Evolutionary conservation across 2,888 invertebrate genomes (phyloP).

Genomic region (Cordilura impudica): DNA sequence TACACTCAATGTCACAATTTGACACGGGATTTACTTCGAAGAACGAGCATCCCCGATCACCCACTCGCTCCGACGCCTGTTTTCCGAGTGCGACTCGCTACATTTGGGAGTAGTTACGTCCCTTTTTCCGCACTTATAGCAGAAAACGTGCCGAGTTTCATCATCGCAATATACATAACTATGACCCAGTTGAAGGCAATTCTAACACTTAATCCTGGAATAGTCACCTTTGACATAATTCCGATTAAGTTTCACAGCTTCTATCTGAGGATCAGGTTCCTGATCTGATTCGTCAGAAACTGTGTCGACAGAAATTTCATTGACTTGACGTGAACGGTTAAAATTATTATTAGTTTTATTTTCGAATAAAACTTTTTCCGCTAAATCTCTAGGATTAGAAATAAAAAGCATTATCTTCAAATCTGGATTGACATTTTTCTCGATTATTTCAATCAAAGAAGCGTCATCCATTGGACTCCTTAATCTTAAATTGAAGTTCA

Average conservation of each 20-base stretch:
- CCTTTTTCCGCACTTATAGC: conserved; percentile 19
- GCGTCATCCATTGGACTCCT: background rate
- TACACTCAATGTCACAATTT: background rate
- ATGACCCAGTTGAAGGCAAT: conserved; percentile 7
- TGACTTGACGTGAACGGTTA: background rate
- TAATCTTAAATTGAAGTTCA: background rate
- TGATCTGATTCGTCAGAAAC: background rate
- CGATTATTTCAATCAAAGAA: conserved; percentile 15
- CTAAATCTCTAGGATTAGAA: background rate
- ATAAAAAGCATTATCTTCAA: conserved; percentile 17
- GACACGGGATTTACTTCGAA: conserved; percentile 6
- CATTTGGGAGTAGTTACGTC: conserved; percentile 11
- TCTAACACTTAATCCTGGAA: conserved; percentile 27
- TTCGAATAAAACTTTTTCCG: too few relatives aligned
- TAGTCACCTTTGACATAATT: background rate
- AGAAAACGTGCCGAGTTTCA: conserved; percentile 2
- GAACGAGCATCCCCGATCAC: too few relatives aligned
- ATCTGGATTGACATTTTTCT: conserved; percentile 6
- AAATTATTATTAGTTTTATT: too few relatives aligned
- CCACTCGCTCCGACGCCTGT: too few relatives aligned
- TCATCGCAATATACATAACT: conserved; percentile 1
- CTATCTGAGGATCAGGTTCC: conserved; percentile 13
- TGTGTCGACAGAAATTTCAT: background rate
- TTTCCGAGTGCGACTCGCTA: background rate
- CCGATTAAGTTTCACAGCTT: background rate